These are phyloP conservation scores for Varanus salvator DNA, from an alignment of 2,113 vertebrate species.

Conservation along the genomic window DNA sequence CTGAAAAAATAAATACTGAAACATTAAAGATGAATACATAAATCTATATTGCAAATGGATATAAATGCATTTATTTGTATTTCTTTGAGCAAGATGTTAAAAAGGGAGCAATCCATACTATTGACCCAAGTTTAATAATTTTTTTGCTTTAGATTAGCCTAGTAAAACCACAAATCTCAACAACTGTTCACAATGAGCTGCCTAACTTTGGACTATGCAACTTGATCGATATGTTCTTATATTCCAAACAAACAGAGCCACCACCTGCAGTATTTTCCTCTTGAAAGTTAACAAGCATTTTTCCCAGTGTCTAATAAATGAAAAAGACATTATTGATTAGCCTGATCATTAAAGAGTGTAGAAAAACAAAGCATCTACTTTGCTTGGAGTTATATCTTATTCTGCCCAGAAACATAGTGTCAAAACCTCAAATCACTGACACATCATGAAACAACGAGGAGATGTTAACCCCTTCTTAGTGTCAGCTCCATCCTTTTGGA, in stretches of 20 bases:
- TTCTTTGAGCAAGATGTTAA: conserved; percentile 73
- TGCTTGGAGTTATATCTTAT: conserved; percentile 46
- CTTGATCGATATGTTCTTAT: conserved; percentile 61
- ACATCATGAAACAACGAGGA: neutral
- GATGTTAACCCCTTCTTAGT: neutral
- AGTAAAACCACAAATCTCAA: conserved; percentile 67
- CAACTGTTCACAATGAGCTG: conserved; percentile 64
- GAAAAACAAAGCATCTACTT: conserved; percentile 53
- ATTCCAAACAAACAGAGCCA: conserved; percentile 63
- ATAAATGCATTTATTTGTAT: conserved; percentile 72
- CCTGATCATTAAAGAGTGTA: conserved; percentile 56
- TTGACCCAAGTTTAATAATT: conserved; percentile 77
- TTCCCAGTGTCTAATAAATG: conserved; percentile 70
- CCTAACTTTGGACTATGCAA: conserved; percentile 64
- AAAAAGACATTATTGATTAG: conserved; percentile 60
- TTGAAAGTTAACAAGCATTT: conserved; percentile 67
- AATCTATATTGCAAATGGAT: conserved; percentile 70
- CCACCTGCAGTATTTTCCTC: conserved; percentile 47
- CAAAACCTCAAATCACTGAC: neutral
- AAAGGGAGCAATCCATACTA: conserved; percentile 75
- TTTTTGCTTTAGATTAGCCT: conserved; percentile 72
- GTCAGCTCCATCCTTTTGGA: neutral
- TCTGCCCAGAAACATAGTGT: fast-evolving
- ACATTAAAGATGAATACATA: conserved; percentile 55
- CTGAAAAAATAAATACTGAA: conserved; percentile 49